phyloP scores from a whole-genome alignment of 2,888 invertebrate genomes.

The Leptogaster cylindrica region DNA sequence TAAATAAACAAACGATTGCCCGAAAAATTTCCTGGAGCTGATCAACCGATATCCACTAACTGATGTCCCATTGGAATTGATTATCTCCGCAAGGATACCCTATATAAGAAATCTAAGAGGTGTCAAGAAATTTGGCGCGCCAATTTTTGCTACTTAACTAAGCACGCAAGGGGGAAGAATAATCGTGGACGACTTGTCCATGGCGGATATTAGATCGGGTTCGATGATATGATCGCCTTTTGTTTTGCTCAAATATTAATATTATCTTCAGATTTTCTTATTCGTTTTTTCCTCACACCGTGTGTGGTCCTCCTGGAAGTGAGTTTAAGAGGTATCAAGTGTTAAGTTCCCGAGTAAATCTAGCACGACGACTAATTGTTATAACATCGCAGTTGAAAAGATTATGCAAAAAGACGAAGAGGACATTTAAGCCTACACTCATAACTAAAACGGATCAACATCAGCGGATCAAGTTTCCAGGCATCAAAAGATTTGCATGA shows the following conservation, averaged over 20 bases:
- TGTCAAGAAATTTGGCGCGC: conserved; percentile 29
- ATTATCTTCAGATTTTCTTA: too few relatives aligned
- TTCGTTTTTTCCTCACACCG: neutral
- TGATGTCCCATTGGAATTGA: conserved; percentile 25
- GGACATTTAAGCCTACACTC: conserved; percentile 15
- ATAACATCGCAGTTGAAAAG: conserved; percentile 35
- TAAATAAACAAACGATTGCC: neutral
- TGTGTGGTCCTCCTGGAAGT: conserved; percentile 21
- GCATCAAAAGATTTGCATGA: too few relatives aligned
- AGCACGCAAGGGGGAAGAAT: neutral
- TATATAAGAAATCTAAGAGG: conserved; percentile 20
- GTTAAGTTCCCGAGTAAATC: conserved; percentile 24
- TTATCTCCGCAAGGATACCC: conserved; percentile 15
- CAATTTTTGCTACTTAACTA: conserved; percentile 22
- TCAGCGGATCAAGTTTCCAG: conserved; percentile 10
- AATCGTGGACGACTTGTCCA: neutral
- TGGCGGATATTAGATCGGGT: conserved; percentile 1
- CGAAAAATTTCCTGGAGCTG: conserved; percentile 3
- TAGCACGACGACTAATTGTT: conserved; percentile 36
- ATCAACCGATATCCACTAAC: neutral
- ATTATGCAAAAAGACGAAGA: conserved; percentile 13
- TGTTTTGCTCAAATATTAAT: too few relatives aligned
- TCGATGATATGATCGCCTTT: conserved; percentile 6
- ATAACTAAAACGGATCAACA: conserved; percentile 31
- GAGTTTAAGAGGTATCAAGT: conserved; percentile 10